Percentiles rank a stretch among this genome's conserved stretches.
phyloP scores from a whole-genome alignment of 2,888 invertebrate species.

The Clunio marinus region DNA sequence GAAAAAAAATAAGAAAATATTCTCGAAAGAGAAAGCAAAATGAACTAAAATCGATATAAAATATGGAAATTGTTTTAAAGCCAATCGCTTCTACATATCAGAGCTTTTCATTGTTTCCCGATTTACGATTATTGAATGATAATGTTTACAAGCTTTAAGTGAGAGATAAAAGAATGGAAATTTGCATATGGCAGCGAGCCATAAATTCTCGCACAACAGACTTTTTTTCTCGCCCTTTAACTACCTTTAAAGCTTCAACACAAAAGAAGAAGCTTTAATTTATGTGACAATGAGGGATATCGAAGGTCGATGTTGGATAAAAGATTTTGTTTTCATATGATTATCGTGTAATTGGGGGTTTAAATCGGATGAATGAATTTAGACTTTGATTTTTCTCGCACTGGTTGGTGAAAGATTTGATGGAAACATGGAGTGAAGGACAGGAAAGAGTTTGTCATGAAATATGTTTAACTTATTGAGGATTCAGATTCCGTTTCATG shows the following conservation, averaged over 20 bases:
- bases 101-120: not conserved
- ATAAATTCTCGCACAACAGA: not conserved
- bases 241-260: too few relatives aligned
- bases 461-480: too few relatives aligned
- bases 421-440: too few relatives aligned
- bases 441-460: too few relatives aligned
- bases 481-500: too few relatives aligned
- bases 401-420: too few relatives aligned
- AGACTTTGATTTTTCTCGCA: too few relatives aligned
- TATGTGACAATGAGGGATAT: not conserved
- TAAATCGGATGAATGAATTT: too few relatives aligned
- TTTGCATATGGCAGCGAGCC: not conserved
- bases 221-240: not conserved
- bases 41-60: too few relatives aligned
- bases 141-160: constrained; percentile 9
- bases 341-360: too few relatives aligned
- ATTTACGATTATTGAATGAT: constrained; percentile 7
- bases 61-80: not conserved
- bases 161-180: constrained; percentile 2
- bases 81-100: not conserved
- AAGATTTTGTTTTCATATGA: too few relatives aligned
- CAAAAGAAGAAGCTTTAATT: not conserved
- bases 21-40: too few relatives aligned
- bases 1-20: not conserved
- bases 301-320: not conserved